Evolutionary conservation across 2,888 invertebrate species (phyloP).

Genomic region (Heteromurus nitidus): DNA sequence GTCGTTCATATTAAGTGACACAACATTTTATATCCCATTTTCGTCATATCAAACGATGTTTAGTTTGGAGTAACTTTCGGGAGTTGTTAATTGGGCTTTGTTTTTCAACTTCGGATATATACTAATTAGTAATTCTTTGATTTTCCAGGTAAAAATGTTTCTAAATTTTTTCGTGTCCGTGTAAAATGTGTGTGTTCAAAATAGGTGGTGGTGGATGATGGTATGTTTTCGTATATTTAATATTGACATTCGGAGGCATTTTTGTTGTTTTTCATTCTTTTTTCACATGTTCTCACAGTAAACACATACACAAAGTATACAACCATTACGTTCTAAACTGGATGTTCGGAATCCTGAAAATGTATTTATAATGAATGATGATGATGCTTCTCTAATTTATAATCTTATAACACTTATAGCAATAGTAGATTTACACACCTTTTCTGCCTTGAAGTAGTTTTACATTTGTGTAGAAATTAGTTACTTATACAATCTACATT

Average conservation of each 20-base stretch:
- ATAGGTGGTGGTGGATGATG: neutral
- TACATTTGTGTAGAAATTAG: conserved; percentile 9
- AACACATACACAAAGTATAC: conserved; percentile 46
- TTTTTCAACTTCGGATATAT: no score
- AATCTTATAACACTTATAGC: no score
- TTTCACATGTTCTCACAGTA: conserved; percentile 23
- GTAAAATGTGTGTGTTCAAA: neutral
- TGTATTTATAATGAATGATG: no score
- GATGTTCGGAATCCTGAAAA: neutral
- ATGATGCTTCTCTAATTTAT: no score
- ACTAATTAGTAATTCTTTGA: neutral
- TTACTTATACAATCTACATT: neutral
- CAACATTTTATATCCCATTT: no score
- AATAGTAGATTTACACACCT: no score
- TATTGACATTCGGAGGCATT: no score
- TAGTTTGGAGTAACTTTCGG: no score
- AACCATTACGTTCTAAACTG: conserved; percentile 1
- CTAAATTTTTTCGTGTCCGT: neutral
- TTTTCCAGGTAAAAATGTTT: conserved; percentile 5
- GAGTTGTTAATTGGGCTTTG: no score
- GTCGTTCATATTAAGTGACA: conserved; percentile 30
- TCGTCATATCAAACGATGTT: no score
- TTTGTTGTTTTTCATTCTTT: neutral
- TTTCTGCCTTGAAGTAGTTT: no score
- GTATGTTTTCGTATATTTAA: neutral